These are phyloP conservation scores for Diadegma fenestrale DNA, from an alignment of 2,888 invertebrate species.

Conservation along the genomic window DNA sequence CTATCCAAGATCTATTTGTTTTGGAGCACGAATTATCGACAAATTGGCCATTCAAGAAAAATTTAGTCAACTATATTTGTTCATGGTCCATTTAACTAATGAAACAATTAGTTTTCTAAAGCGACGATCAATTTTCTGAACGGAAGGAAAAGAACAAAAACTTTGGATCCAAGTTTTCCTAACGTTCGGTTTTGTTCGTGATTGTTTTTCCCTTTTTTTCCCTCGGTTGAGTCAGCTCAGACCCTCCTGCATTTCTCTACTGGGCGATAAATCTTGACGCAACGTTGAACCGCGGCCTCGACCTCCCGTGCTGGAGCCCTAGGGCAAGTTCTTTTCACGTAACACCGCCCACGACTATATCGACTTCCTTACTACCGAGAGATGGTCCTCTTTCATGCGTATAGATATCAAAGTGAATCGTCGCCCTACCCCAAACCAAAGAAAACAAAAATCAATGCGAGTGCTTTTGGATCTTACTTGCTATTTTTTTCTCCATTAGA, in stretches of 20 bases:
- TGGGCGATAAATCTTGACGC: slow-evolving; percentile 65
- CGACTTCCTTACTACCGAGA: slow-evolving; percentile 60
- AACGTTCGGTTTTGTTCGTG: slow-evolving; percentile 14
- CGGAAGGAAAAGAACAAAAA: not conserved
- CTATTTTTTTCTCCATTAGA: not conserved
- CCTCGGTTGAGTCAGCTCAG: slow-evolving; percentile 35
- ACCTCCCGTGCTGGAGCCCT: slow-evolving; percentile 57
- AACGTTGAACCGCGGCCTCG: slow-evolving; percentile 54
- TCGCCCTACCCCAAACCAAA: slow-evolving; percentile 78
- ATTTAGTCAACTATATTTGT: not conserved
- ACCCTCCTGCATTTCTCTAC: slow-evolving; percentile 53
- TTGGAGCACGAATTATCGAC: no score
- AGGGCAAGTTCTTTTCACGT: slow-evolving; percentile 66
- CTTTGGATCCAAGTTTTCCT: not conserved
- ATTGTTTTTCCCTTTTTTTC: slow-evolving; percentile 38
- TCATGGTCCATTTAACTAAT: not conserved
- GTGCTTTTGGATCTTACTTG: slow-evolving; percentile 32
- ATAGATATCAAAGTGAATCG: slow-evolving; percentile 70
- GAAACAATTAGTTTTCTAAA: slow-evolving; percentile 3
- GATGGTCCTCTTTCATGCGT: slow-evolving; percentile 68
- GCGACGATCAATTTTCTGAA: not conserved
- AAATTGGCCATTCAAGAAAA: no score
- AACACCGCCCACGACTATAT: slow-evolving; percentile 44
- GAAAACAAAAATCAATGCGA: slow-evolving; percentile 76
- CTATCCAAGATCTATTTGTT: no score